Evolutionary conservation across 1,140 invertebrate genomes (phyloP).

Genomic region (Eubasilissa regina): DNA sequence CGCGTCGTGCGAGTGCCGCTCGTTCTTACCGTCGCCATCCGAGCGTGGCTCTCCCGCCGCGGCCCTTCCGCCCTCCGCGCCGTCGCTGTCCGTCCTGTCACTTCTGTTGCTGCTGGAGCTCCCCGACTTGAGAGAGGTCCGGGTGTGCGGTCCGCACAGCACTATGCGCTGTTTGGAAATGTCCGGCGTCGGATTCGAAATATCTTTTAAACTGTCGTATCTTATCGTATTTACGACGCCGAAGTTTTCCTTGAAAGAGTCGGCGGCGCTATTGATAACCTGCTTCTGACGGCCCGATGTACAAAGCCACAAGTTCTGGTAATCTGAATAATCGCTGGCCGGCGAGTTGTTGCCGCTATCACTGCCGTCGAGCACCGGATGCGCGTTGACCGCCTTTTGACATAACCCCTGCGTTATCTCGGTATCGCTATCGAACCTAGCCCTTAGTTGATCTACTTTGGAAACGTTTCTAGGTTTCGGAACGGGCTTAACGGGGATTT

Average conservation of each 20-base stretch:
- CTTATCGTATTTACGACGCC: slow-evolving; percentile 56
- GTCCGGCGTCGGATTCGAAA: slow-evolving; percentile 49
- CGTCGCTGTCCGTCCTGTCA: slow-evolving; percentile 56
- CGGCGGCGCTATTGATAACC: slow-evolving; percentile 11
- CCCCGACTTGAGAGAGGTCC: slow-evolving; percentile 62
- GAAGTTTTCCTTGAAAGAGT: slow-evolving; percentile 54
- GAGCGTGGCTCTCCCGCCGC: slow-evolving; percentile 58
- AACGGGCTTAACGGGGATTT: slow-evolving; percentile 18
- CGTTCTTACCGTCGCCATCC: slow-evolving; percentile 53
- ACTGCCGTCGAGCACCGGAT: slow-evolving; percentile 32
- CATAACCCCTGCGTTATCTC: slow-evolving; percentile 26
- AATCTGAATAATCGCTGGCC: slow-evolving; percentile 53
- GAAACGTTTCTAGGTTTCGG: slow-evolving; percentile 46
- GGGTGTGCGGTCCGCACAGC: slow-evolving; percentile 57
- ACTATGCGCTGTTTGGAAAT: slow-evolving; percentile 53
- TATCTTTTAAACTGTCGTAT: slow-evolving; percentile 55
- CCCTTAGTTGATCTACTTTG: slow-evolving; percentile 47
- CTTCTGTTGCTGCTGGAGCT: slow-evolving; percentile 40
- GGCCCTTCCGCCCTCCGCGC: neutral
- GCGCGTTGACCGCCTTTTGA: slow-evolving; percentile 20
- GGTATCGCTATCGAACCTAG: slow-evolving; percentile 21
- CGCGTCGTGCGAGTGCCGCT: slow-evolving; percentile 12
- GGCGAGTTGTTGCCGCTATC: slow-evolving; percentile 58
- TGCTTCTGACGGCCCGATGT: slow-evolving; percentile 49
- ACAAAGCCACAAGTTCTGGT: slow-evolving; percentile 58